Evolutionary conservation across 2,113 vertebrate genomes (phyloP).

Genomic region (Saccopteryx bilineata): DNA sequence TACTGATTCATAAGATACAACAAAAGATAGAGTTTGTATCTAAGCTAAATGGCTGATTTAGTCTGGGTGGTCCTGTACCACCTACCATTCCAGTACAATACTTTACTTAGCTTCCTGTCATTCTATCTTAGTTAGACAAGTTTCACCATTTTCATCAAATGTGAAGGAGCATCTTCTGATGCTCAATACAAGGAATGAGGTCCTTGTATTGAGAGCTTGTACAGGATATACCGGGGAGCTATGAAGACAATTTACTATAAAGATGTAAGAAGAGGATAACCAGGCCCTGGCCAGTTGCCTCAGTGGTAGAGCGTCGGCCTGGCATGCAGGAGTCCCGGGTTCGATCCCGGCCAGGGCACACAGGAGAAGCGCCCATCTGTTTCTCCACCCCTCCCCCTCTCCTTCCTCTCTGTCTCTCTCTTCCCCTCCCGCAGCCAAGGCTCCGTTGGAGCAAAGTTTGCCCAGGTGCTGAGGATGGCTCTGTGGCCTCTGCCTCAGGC

Average conservation of each 20-base stretch:
- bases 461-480: no score
- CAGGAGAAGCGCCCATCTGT: no score
- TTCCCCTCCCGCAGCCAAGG: no score
- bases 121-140: background rate
- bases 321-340: no score
- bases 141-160: constrained; percentile 46
- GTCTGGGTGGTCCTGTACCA: background rate
- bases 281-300: no score
- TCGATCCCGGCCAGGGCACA: no score
- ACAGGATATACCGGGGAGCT: background rate
- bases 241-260: constrained; percentile 36
- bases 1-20: background rate
- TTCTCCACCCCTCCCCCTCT: no score
- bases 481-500: no score
- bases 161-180: constrained; percentile 2
- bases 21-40: background rate
- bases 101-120: background rate
- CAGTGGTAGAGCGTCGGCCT: no score
- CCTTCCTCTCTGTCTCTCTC: no score
- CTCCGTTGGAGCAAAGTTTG: no score
- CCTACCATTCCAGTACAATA: background rate
- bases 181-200: background rate
- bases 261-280: background rate
- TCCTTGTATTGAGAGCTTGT: background rate
- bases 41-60: background rate